Evolutionary conservation across 2,888 invertebrate species (phyloP).

Genomic region (Blera fallax): DNA sequence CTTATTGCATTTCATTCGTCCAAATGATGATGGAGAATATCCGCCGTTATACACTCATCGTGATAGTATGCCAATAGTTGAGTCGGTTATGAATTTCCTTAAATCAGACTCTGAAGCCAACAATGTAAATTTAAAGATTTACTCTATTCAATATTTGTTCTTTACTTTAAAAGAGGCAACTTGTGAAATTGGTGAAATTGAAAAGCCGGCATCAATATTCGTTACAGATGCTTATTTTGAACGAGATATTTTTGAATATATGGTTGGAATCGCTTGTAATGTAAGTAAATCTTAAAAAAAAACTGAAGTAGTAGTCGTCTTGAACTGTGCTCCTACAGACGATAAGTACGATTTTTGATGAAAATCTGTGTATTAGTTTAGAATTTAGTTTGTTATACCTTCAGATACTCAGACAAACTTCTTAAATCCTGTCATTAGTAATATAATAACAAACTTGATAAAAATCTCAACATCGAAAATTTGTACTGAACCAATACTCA

Average conservation of each 20-base stretch:
- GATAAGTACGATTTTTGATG: too few relatives aligned
- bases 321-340: too few relatives aligned
- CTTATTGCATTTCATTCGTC: constrained; percentile 80
- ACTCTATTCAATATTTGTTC: constrained; percentile 78
- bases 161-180: constrained; percentile 78
- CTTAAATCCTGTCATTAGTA: too few relatives aligned
- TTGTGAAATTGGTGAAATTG: constrained; percentile 75
- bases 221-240: constrained; percentile 77
- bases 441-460: too few relatives aligned
- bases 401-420: too few relatives aligned
- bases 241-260: constrained; percentile 78
- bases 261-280: constrained; percentile 79
- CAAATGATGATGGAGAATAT: constrained; percentile 70
- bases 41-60: constrained; percentile 82
- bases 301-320: too few relatives aligned
- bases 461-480: too few relatives aligned
- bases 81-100: constrained; percentile 77
- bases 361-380: too few relatives aligned
- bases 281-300: constrained; percentile 76
- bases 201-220: constrained; percentile 73
- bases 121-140: constrained; percentile 74
- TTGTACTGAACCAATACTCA: too few relatives aligned
- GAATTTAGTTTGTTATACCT: too few relatives aligned
- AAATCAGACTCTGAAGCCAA: constrained; percentile 74
- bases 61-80: constrained; percentile 77